Evolutionary conservation across 2,113 vertebrate genomes (phyloP).

Genomic region (Corythaeola cristata): DNA sequence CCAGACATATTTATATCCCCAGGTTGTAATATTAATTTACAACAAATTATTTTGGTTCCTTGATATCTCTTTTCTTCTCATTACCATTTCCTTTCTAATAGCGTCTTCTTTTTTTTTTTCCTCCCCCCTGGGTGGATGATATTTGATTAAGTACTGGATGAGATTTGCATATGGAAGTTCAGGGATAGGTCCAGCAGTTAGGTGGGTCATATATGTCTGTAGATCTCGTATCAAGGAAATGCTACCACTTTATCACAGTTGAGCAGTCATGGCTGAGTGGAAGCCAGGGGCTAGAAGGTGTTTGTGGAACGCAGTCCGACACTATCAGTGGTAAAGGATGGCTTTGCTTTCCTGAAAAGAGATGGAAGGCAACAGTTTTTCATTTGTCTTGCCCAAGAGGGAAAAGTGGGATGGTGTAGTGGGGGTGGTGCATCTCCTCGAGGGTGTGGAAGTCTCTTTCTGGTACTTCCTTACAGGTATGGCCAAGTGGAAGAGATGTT

Average conservation of each 20-base stretch:
- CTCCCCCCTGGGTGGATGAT: background rate
- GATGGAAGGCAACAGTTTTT: background rate
- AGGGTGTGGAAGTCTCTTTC: background rate
- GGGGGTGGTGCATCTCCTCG: background rate
- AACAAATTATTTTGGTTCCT: conserved; percentile 61
- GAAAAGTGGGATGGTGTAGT: background rate
- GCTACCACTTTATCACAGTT: conserved; percentile 1
- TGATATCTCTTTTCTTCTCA: conserved; percentile 48
- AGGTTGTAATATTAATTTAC: conserved; percentile 65
- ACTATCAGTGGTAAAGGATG: background rate
- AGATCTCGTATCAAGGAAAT: background rate
- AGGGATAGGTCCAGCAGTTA: conserved; percentile 10
- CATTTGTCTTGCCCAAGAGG: background rate
- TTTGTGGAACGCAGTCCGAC: background rate
- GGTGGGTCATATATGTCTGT: conserved; percentile 6
- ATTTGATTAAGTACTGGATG: conserved; percentile 33
- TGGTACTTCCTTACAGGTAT: background rate
- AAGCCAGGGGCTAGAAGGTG: background rate
- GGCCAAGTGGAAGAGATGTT: background rate
- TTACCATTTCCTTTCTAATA: conserved; percentile 60
- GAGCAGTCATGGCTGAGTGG: background rate
- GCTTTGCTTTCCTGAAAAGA: background rate
- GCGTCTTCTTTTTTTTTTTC: background rate
- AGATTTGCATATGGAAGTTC: conserved; percentile 45
- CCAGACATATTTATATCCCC: conserved; percentile 54